Base-by-base conservation (phyloP, 1,140 invertebrate species). In the Formica exsecta region DNA sequence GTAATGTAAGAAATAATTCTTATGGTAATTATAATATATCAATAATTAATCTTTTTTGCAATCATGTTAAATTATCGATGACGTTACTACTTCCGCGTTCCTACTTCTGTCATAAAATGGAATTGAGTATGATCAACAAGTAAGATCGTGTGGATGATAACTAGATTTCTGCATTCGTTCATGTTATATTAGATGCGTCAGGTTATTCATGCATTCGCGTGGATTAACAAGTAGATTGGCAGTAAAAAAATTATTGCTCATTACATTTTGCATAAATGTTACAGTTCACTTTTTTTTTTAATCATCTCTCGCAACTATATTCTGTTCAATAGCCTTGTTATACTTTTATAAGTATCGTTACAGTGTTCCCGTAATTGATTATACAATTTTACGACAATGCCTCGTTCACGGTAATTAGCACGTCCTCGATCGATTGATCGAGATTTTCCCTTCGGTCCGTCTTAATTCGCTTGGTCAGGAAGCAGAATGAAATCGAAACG, bases 261-360 rank as follows among this genome's bases (percentile, higher is more conserved):
- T 81, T 81, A 81, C 9, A 73, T 73, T 29, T 7, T 32, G 54
- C 29, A 83, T 48, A 73, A 81, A 81, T 54, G 44, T 71, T 25
- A 19, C 19, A 59, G 73, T 61, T 83, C 32, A 41, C 68, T 62
- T 36, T 81, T 70, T 29, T 79, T 77, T 32, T 79, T 59, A 51
- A 80, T 61, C 25, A 29, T 65, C 32, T 84, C 44, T 70, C 29
- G 32, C 54, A 61, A 36, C 51, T 68, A n/a, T 59, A 77, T 41
- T 77, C 59, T 44, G 19, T 44, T 44, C 19, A 68, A 89, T 61
- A 62, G 36, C 73, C 36, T 90, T 66, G 74, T 90, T 90, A 87
- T 81, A 89, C 85, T 90, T 90, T 90, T 85, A 89, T 90, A 87
- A 85, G 62, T 75, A 66, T 80, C 85, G 64, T 89, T 80, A 75